Evolutionary conservation across 2,113 vertebrate genomes (phyloP).

Genomic region (Pachypanchax playfairii): DNA sequence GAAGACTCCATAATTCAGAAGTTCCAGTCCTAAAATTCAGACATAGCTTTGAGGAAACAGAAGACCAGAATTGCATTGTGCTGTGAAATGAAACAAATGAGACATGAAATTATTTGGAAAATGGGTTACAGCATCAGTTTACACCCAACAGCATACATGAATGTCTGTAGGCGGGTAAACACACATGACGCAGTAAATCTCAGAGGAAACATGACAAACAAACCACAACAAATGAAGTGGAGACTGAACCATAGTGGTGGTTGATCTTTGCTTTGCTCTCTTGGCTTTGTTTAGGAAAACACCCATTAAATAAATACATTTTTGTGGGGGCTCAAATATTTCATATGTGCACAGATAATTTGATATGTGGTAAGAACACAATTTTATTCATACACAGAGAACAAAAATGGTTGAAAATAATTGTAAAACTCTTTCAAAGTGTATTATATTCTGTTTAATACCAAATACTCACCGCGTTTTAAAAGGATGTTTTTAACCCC

Average conservation of each 20-base stretch:
- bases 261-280: constrained; percentile 1
- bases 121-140: background rate
- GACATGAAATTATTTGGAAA: background rate
- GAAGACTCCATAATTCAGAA: background rate
- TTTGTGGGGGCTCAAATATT: background rate
- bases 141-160: background rate
- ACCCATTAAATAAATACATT: no score
- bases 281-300: background rate
- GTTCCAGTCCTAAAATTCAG: background rate
- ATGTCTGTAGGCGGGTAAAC: background rate
- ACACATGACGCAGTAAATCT: background rate
- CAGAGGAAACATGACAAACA: background rate
- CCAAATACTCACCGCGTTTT: no score
- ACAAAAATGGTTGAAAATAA: no score
- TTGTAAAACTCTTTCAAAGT: no score
- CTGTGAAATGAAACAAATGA: background rate
- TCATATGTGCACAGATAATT: background rate
- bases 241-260: background rate
- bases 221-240: background rate
- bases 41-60: background rate
- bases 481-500: no score
- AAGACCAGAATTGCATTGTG: background rate
- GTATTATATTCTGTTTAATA: no score
- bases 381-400: background rate
- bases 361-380: background rate